Conservation (phyloP, 2,888 invertebrate genomes). For the Incurvaria masculella region DNA sequence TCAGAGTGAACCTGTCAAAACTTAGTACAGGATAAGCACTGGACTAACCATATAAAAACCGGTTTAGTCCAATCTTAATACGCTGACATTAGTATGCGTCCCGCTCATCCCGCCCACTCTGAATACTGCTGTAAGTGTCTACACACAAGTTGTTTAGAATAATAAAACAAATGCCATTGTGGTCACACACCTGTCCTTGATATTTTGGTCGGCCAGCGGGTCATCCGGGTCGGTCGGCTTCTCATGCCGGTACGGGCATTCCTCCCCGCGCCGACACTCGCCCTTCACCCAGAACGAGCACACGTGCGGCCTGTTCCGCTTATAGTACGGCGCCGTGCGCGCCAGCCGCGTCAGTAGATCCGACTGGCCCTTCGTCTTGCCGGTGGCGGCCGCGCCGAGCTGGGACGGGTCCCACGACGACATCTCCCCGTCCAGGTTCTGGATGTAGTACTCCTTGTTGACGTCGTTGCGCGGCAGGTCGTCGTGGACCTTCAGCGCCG, state of each 20-base stretch:
- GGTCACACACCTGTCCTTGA: conserved; percentile 75
- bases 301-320: conserved; percentile 91
- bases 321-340: conserved; percentile 92
- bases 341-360: conserved; percentile 86
- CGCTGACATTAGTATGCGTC: too few relatives aligned
- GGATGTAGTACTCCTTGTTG: conserved; percentile 92
- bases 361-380: conserved; percentile 73
- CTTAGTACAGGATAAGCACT: too few relatives aligned
- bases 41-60: too few relatives aligned
- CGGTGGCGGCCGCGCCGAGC: conserved; percentile 60
- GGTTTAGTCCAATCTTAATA: too few relatives aligned
- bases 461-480: conserved; percentile 92
- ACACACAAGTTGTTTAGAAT: too few relatives aligned
- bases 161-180: too few relatives aligned
- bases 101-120: too few relatives aligned
- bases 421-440: conserved; percentile 80
- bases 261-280: conserved; percentile 93
- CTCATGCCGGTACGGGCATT: conserved; percentile 95
- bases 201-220: conserved; percentile 94
- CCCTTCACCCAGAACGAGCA: conserved; percentile 99
- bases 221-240: conserved; percentile 97
- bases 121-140: too few relatives aligned
- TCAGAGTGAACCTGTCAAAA: too few relatives aligned
- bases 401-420: conserved; percentile 48
- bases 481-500: conserved; percentile 85